Evolutionary conservation across 1,140 invertebrate genomes (phyloP).

Genomic region (Brachionus sp.): DNA sequence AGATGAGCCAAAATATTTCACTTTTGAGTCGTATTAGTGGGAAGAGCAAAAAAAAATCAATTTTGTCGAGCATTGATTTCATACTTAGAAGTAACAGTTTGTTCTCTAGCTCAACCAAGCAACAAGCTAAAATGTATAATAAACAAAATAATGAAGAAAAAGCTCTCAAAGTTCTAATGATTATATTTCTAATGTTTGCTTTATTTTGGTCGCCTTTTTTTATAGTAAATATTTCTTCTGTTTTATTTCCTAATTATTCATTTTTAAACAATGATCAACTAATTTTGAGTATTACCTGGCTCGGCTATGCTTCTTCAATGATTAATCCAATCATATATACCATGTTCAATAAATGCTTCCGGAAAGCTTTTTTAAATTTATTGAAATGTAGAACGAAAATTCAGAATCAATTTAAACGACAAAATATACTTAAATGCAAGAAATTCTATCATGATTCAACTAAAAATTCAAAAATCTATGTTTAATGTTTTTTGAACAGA

Average conservation of each 20-base stretch:
- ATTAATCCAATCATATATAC: constrained; percentile 61
- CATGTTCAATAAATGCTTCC: constrained; percentile 59
- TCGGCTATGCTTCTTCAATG: constrained; percentile 58
- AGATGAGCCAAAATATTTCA: neutral
- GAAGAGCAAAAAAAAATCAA: neutral
- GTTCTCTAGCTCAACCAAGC: neutral
- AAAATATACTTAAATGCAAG: neutral
- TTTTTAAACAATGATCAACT: constrained; percentile 49
- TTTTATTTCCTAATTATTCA: constrained; percentile 50
- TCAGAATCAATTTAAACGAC: constrained; percentile 47
- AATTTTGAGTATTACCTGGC: constrained; percentile 56
- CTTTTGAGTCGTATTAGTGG: neutral
- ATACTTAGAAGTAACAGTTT: constrained; percentile 6
- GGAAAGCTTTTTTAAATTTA: constrained; percentile 52
- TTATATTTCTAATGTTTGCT: constrained; percentile 58
- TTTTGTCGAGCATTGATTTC: neutral
- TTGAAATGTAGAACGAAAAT: constrained; percentile 47
- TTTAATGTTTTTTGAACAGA: neutral
- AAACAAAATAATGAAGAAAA: constrained; percentile 54
- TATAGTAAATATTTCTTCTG: constrained; percentile 55
- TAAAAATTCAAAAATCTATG: neutral
- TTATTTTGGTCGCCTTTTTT: constrained; percentile 59
- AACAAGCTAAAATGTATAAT: neutral
- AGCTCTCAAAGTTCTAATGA: constrained; percentile 57
- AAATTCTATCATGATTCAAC: neutral